A percentile compares a stretch with the other conserved stretches of the same genome.
Evolutionary conservation across 2,113 vertebrate genomes (phyloP).

Genomic region (Onychostoma macrolepis): DNA sequence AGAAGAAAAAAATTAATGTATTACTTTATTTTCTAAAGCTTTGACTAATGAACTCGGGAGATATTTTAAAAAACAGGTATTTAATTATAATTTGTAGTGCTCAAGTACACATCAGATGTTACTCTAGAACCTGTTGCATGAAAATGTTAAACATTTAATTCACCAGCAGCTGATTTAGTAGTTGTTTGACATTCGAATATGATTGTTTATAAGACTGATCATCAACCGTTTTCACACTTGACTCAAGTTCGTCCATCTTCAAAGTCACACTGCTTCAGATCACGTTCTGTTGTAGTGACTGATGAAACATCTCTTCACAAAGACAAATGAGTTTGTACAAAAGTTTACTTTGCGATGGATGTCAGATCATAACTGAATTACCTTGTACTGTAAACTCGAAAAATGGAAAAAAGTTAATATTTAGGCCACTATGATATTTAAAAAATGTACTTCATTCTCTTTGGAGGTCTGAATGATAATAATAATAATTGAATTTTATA

Average conservation of each 20-base stretch:
- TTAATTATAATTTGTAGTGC: background rate
- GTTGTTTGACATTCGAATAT: background rate
- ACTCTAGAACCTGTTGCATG: background rate
- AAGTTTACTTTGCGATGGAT: background rate
- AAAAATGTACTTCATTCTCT: background rate
- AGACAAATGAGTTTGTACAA: background rate
- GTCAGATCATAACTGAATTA: background rate
- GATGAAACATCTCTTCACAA: background rate
- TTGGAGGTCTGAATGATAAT: background rate
- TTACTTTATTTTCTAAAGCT: background rate
- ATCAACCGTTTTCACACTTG: background rate
- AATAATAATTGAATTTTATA: background rate
- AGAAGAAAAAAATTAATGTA: too few relatives aligned
- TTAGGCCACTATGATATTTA: background rate
- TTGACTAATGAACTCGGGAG: background rate
- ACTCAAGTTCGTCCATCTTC: background rate
- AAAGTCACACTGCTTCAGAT: background rate
- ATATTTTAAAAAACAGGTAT: background rate
- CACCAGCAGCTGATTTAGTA: constrained; percentile 1
- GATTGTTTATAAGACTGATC: constrained; percentile 11
- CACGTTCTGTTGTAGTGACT: background rate
- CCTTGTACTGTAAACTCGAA: background rate
- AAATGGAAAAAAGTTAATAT: background rate
- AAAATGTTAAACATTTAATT: background rate
- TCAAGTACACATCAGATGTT: background rate